These are phyloP conservation scores for Amiota minor DNA, from an alignment of 2,888 invertebrate species.

Conservation along the genomic window DNA sequence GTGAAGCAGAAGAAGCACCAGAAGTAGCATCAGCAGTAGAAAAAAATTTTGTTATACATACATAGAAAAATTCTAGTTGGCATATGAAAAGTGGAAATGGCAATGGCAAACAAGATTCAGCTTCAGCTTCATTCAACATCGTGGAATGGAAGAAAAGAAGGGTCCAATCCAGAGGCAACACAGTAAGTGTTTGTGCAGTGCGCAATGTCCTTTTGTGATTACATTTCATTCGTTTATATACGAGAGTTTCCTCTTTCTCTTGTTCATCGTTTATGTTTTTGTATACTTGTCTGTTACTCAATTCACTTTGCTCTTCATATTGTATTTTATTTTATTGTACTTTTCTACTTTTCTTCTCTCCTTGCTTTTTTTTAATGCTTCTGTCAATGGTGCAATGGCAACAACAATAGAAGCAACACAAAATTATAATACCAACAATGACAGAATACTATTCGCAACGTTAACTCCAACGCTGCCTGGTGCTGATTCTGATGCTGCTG, in stretches of 20 bases:
- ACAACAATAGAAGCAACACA: background rate
- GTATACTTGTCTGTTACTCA: background rate
- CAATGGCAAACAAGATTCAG: background rate
- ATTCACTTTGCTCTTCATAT: background rate
- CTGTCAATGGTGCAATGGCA: constrained; percentile 51
- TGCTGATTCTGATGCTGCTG: constrained; percentile 28
- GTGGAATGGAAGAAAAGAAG: no score
- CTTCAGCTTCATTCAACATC: no score
- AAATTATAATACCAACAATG: constrained; percentile 41
- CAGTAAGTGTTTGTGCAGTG: constrained; percentile 34
- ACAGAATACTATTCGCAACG: constrained; percentile 15
- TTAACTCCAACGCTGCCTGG: background rate
- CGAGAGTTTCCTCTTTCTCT: no score
- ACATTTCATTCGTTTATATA: constrained; percentile 10
- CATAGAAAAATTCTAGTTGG: background rate
- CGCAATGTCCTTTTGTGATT: constrained; percentile 31
- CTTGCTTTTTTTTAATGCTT: constrained; percentile 36
- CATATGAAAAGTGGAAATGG: constrained; percentile 14
- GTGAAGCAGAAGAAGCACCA: constrained; percentile 47
- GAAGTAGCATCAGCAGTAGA: background rate
- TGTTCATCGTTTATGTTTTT: background rate
- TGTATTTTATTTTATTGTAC: background rate
- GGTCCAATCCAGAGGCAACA: background rate
- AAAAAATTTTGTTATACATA: background rate
- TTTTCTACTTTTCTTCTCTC: constrained; percentile 35